Evolutionary conservation across 2,888 invertebrate genomes (phyloP), one percentile per base, ranked within the genome.

Genomic region (Pardosa pseudoannulata): DNA sequence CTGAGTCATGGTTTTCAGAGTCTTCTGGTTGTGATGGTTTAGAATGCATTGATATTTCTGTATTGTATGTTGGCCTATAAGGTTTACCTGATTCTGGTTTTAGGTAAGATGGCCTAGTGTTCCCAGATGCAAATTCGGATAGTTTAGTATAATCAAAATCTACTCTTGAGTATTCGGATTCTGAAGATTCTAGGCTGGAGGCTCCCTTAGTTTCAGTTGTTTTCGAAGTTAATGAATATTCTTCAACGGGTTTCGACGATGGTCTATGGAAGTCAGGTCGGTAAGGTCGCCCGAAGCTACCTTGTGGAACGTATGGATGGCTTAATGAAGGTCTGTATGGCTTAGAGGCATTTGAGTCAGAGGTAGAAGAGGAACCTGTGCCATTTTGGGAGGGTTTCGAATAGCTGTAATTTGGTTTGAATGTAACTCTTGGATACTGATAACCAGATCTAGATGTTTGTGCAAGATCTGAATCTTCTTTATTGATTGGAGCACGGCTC

Each of bases 61-160:
- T 13, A 56, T 71, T 62, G 29, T 79, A 39, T 28, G 7, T 29
- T 13, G 79, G 71, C 16, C 64, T 23, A 29, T 64, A 62, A 41
- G 65, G 31, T 29, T 65, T 65, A 5, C 11, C 29, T n/a, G 29
- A n/a, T n/a, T 65, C 65, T 2, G 29, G 29, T 31, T 11, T 29
- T 3, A 41, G 11, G 13, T 73, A 36, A 31, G 67, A 19, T 16
- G 80, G 67, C n/a, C 46, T 72, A 16, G 73, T 28, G 32, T 50
- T 56, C 2, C 7, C 11, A 16, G 50, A 7, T n/a, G 19, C 29
- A 3, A 29, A 28, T 36, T 83, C 83, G 19, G 83, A 71, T 39
- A 64, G 78, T 19, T 68, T 78, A n/a, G 85, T 85, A 31, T 67
- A 83, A 9, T 85, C 85, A 67, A 67, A 72, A 73, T 85, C 85